Percentiles rank a stretch among this genome's conserved stretches.
Conservation (phyloP, 2,113 vertebrate genomes). For the Noctilio leporinus region DNA sequence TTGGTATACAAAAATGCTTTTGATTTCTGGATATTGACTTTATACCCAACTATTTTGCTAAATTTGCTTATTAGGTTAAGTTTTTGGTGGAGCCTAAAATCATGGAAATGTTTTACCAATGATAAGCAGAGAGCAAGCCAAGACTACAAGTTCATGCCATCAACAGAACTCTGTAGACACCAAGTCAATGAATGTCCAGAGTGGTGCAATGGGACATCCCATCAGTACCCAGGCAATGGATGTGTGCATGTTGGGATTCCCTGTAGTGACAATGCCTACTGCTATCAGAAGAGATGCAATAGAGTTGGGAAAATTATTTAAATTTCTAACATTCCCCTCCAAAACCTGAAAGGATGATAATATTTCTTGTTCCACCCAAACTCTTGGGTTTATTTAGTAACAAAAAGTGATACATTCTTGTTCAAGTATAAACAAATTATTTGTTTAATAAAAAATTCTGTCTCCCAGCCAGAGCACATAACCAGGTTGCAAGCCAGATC, state of each 20-base stretch:
- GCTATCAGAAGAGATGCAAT: background rate
- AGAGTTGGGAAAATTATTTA: background rate
- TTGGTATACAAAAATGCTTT: too few relatives aligned
- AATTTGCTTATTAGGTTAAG: too few relatives aligned
- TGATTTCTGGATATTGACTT: too few relatives aligned
- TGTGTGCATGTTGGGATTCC: background rate
- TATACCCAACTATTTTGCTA: too few relatives aligned
- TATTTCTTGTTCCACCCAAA: background rate
- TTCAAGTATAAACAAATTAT: background rate
- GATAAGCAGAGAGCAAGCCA: background rate
- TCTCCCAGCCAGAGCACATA: too few relatives aligned
- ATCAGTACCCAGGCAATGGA: background rate
- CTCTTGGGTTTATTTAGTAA: background rate
- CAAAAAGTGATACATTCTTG: background rate
- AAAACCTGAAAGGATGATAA: constrained; percentile 6
- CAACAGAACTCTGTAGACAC: background rate
- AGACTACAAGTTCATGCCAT: background rate
- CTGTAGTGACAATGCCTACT: background rate
- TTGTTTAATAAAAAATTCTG: constrained; percentile 22
- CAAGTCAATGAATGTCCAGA: background rate
- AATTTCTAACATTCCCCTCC: background rate
- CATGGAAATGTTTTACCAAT: background rate
- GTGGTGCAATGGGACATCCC: background rate
- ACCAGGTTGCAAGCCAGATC: too few relatives aligned
- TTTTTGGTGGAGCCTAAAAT: background rate